Base-by-base conservation (phyloP, 2,113 vertebrate genomes). In the Dromiciops gliroides region DNA sequence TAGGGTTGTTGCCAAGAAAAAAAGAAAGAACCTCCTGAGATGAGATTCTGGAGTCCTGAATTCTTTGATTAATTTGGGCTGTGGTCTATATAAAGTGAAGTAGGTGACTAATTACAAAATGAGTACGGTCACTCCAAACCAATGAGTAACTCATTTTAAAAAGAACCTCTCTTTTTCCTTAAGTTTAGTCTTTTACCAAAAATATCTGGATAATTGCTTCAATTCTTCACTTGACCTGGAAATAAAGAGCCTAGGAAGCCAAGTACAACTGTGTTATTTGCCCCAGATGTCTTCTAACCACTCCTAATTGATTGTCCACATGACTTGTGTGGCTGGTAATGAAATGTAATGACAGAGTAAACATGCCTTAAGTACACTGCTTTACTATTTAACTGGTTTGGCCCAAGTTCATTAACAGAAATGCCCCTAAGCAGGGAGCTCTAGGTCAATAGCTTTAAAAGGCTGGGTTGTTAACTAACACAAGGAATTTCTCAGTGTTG, bases 391-490 rank as follows among this genome's bases (percentile, higher is more conserved):
- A 94, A 90, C 60, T 92, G 90, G 88, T 92, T 92, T 94, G 91
- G 5, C 48, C 23, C 8, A 90, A 95, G 56, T 93, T 90, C 3
- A 60, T 95, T 93, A 96, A 8, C 52, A 95, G 37, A 37, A 91
- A 96, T 93, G 50, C 31, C 88, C 93, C 23, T n/a, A 90, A 50
- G 25, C 53, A 51, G 49, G 51, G 50, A 90, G 16, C 16, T 56
- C 56, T 67, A 92, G 94, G 91, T 95, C 93, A 96, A 95, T 96
- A 90, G 60, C 52, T 95, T 31, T 91, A 93, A 95, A 94, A 94
- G 83, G 52, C n/a, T 91, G 94, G n/a, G 31, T 93, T 92, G 75
- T 93, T 92, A 95, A 89, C 26, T 95, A 96, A 92, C 22, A 9
- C 56, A 95, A 48, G 24, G 1, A 31, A 12, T 7, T 49, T 56